These are phyloP conservation scores for Ellobius talpinus DNA, from an alignment of 2,113 vertebrate species.

Conservation along the genomic window DNA sequence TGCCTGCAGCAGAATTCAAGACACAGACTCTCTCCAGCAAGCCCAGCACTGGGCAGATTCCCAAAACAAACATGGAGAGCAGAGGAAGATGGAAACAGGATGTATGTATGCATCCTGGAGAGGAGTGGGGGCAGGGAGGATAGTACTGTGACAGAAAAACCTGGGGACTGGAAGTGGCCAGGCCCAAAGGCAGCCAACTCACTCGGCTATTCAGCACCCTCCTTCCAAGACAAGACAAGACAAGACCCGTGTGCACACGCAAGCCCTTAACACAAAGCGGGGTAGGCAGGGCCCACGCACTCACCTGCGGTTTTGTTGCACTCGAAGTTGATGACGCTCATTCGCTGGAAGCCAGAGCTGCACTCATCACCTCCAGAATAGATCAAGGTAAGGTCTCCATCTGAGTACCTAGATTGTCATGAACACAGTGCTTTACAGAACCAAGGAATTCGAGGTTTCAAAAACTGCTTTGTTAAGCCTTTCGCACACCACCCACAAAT, in stretches of 20 bases:
- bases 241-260: not conserved
- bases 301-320: constrained; percentile 94
- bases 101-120: not conserved
- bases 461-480: not conserved
- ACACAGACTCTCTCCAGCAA: constrained; percentile 15
- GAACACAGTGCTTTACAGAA: not conserved
- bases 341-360: constrained; percentile 95
- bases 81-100: constrained; percentile 58
- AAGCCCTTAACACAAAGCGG: not conserved
- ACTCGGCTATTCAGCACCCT: not conserved
- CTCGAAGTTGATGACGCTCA: constrained; percentile 97
- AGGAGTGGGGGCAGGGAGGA: not conserved
- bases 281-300: not conserved
- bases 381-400: constrained; percentile 95
- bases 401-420: constrained; percentile 91
- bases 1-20: not conserved
- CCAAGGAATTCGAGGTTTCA: not conserved
- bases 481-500: not conserved
- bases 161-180: not conserved
- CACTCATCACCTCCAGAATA: constrained; percentile 91
- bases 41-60: constrained; percentile 7
- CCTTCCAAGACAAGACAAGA: not conserved
- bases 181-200: not conserved
- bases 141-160: not conserved
- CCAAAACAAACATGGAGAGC: constrained; percentile 62